A percentile compares a stretch with the other conserved stretches of the same genome.
Evolutionary conservation across 2,888 invertebrate genomes (phyloP).

Genomic region (Atethmia centrago): DNA sequence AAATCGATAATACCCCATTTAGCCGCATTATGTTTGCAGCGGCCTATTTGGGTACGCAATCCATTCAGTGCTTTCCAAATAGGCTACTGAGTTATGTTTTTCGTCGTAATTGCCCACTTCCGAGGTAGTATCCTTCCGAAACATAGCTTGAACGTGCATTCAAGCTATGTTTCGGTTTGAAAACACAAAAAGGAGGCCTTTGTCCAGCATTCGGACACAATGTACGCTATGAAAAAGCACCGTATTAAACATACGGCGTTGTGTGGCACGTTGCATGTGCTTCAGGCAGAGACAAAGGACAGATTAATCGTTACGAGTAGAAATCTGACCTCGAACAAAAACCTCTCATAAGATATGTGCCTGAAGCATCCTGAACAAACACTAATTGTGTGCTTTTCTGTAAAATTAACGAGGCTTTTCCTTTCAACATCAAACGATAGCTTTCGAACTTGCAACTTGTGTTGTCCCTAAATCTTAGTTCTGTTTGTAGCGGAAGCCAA

Average conservation of each 20-base stretch:
- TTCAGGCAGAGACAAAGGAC: not conserved
- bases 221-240: not conserved
- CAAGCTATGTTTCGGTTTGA: not conserved
- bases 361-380: not conserved
- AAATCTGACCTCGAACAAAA: not conserved
- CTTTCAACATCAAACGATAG: not conserved
- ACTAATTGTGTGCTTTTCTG: not conserved
- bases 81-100: not conserved
- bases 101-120: not conserved
- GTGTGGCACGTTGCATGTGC: not conserved
- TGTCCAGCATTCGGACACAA: not conserved
- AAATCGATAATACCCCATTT: not conserved
- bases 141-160: too few species aligned
- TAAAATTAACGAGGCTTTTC: not conserved
- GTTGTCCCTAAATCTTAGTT: not conserved
- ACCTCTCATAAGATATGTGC: too few species aligned
- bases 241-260: not conserved
- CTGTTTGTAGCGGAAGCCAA: conserved; percentile 95
- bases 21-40: not conserved
- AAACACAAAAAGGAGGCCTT: too few species aligned
- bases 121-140: too few species aligned
- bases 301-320: not conserved
- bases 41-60: not conserved
- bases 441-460: not conserved
- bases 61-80: not conserved